phyloP scores from a whole-genome alignment of 2,797 vertebrate genomes.

The Helostoma temminkii region DNA sequence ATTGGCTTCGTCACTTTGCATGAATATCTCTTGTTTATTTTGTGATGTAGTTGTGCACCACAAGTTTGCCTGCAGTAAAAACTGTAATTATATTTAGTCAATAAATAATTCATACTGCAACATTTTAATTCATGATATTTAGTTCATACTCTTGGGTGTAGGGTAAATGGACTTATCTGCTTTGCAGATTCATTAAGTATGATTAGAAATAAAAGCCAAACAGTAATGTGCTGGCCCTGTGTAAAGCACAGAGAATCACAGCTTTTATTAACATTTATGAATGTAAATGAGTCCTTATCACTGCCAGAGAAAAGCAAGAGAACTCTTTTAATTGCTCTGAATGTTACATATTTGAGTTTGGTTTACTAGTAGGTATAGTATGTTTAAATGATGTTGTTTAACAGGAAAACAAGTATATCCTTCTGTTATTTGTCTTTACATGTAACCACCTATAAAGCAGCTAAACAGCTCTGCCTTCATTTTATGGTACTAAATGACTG shows the following conservation, averaged over 20 bases:
- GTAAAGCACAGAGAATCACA: conserved; percentile 44
- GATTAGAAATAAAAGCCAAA: conserved; percentile 55
- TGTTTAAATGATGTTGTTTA: too few species aligned
- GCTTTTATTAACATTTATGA: conserved; percentile 62
- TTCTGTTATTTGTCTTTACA: conserved; percentile 34
- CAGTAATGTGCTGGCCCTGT: conserved; percentile 26
- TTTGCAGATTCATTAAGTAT: conserved; percentile 56
- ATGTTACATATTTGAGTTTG: conserved; percentile 33
- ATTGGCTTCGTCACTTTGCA: not conserved
- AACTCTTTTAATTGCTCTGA: conserved; percentile 36
- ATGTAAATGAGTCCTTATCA: conserved; percentile 55
- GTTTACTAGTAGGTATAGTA: too few species aligned
- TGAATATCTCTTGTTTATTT: conserved; percentile 21
- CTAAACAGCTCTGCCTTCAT: conserved; percentile 33
- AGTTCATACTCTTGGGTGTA: conserved; percentile 13
- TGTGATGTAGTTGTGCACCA: not conserved
- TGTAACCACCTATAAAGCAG: conserved; percentile 44
- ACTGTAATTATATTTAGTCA: conserved; percentile 37
- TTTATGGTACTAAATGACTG: not conserved
- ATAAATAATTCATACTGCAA: conserved; percentile 41
- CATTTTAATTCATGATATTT: conserved; percentile 47
- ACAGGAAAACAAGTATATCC: conserved; percentile 4
- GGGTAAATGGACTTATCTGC: conserved; percentile 47
- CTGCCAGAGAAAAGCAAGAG: conserved; percentile 25
- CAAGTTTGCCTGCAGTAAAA: conserved; percentile 34